These are phyloP conservation scores for Drosophila lowei DNA, from an alignment of 1,140 invertebrate species.

Conservation along the genomic window DNA sequence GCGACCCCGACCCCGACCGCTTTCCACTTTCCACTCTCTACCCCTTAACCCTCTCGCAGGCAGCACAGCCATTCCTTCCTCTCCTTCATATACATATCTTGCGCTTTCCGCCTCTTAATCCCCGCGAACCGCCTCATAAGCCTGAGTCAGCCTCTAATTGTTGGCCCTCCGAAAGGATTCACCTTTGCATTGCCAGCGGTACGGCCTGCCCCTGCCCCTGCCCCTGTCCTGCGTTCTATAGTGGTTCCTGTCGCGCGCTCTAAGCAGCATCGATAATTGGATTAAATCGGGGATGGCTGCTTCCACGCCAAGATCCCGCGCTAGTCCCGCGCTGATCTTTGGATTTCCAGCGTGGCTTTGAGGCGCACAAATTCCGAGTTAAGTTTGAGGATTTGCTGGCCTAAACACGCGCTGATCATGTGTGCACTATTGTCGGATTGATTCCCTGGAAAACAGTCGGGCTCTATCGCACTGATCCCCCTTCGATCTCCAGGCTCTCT, in stretches of 20 bases:
- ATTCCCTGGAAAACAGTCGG: slow-evolving; percentile 27
- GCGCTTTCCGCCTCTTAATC: slow-evolving; percentile 46
- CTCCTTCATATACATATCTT: background rate
- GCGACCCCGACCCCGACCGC: background rate
- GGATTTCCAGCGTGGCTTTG: slow-evolving; percentile 60
- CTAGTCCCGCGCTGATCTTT: slow-evolving; percentile 68
- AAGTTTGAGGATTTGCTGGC: slow-evolving; percentile 69
- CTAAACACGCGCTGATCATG: slow-evolving; percentile 71
- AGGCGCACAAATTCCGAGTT: slow-evolving; percentile 70
- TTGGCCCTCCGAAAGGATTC: slow-evolving; percentile 52
- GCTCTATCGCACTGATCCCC: slow-evolving; percentile 26
- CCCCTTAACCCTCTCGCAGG: slow-evolving; percentile 8
- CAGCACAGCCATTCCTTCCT: background rate
- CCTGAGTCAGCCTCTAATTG: slow-evolving; percentile 64
- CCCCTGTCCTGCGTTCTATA: background rate
- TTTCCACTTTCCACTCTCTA: background rate
- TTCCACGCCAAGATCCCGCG: slow-evolving; percentile 22
- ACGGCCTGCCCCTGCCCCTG: background rate
- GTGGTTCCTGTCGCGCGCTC: slow-evolving; percentile 27
- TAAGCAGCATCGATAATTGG: slow-evolving; percentile 64
- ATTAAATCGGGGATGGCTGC: slow-evolving; percentile 40
- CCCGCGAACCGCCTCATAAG: slow-evolving; percentile 50
- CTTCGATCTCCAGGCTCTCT: slow-evolving; percentile 24
- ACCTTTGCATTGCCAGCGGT: background rate
- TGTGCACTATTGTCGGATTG: slow-evolving; percentile 21